Conservation (phyloP, 2,888 invertebrate species). For the Frankliniella intonsa region DNA sequence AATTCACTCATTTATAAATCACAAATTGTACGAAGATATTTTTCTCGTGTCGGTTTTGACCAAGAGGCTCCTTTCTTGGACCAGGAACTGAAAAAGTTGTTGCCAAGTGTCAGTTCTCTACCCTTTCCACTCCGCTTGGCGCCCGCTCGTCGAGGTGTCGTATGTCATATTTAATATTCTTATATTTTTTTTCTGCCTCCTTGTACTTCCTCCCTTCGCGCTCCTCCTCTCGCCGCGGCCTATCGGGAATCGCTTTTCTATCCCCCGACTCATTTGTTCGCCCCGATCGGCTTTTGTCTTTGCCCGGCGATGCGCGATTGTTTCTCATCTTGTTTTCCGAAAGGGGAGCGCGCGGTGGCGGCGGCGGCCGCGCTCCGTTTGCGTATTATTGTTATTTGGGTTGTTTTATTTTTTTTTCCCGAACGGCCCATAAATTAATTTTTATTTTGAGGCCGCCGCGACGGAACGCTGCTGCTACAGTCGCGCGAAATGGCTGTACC, state of each 20-base stretch:
- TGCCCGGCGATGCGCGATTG: background rate
- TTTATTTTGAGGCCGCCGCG: background rate
- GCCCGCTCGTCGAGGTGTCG: too few relatives aligned
- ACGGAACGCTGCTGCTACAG: background rate
- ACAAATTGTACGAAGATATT: too few relatives aligned
- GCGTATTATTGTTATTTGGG: too few relatives aligned
- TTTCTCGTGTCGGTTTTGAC: too few relatives aligned
- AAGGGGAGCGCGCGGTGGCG: background rate
- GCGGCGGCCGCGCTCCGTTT: too few relatives aligned
- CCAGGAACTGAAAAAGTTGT: background rate
- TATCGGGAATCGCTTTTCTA: constrained; percentile 9
- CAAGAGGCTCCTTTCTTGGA: background rate
- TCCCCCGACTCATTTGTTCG: background rate
- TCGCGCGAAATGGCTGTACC: background rate
- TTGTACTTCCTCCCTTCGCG: background rate
- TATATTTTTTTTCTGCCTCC: background rate
- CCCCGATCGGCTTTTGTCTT: background rate
- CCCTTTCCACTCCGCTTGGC: too few relatives aligned
- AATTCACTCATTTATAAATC: too few relatives aligned
- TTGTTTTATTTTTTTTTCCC: background rate
- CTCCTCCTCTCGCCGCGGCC: background rate
- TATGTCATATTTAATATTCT: too few relatives aligned
- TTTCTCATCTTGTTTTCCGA: background rate
- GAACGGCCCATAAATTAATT: too few relatives aligned
- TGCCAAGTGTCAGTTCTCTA: background rate